These are phyloP conservation scores for Liopterus haemorrhoidalis DNA, from an alignment of 2,888 invertebrate genomes.

Conservation along the genomic window DNA sequence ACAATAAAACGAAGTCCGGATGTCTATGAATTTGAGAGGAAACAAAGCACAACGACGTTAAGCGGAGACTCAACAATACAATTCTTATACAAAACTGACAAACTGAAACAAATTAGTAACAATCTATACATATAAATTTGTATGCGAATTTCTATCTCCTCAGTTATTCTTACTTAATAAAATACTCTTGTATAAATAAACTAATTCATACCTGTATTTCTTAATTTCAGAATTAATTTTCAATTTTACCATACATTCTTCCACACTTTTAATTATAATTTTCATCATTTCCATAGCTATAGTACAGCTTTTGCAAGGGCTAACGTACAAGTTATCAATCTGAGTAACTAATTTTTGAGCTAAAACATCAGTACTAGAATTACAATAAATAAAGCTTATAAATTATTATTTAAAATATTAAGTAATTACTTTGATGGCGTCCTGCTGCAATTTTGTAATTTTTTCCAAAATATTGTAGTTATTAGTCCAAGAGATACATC, in stretches of 20 bases:
- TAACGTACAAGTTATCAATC: neutral
- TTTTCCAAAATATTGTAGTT: conserved; percentile 24
- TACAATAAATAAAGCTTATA: conserved; percentile 1
- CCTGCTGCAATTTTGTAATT: conserved; percentile 12
- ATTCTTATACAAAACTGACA: too few species aligned
- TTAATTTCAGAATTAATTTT: conserved; percentile 12
- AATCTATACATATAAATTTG: too few species aligned
- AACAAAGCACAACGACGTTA: too few species aligned
- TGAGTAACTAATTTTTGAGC: conserved; percentile 2
- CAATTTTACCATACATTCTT: conserved; percentile 7
- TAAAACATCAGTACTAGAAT: conserved; percentile 4
- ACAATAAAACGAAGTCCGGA: too few species aligned
- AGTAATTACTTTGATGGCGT: conserved; percentile 12
- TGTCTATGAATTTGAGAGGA: too few species aligned
- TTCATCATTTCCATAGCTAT: conserved; percentile 13
- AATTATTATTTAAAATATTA: neutral
- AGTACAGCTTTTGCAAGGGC: conserved; percentile 12
- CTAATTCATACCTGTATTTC: conserved; percentile 10
- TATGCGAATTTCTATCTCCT: too few species aligned
- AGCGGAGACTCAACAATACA: too few species aligned
- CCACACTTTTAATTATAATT: conserved; percentile 10
- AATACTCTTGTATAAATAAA: too few species aligned
- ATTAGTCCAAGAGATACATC: conserved; percentile 26
- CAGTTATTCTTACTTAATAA: too few species aligned
- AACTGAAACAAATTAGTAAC: too few species aligned